These are phyloP conservation scores for Dicroscelio sp. DNA, from an alignment of 2,888 invertebrate genomes.

Conservation along the genomic window DNA sequence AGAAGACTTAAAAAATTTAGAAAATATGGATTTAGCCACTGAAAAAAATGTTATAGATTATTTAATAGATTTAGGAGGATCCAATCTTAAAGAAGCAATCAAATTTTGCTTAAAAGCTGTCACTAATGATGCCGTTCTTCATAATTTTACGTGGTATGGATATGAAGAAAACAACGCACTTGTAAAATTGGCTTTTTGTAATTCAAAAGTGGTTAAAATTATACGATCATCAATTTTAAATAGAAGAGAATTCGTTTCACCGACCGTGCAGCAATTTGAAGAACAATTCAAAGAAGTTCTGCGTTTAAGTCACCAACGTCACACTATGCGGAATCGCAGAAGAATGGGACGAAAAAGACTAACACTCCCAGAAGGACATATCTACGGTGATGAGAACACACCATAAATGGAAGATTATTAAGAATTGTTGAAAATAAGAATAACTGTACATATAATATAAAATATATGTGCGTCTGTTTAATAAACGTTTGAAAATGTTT, in stretches of 20 bases:
- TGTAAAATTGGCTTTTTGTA: background rate
- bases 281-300: slow-evolving; percentile 4
- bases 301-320: slow-evolving; percentile 17
- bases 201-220: background rate
- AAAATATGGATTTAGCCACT: background rate
- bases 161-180: background rate
- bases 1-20: background rate
- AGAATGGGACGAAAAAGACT: background rate
- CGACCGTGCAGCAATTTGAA: background rate
- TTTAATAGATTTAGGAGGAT: background rate
- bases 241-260: background rate
- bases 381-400: background rate
- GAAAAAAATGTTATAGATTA: background rate
- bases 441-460: too few relatives aligned
- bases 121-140: background rate
- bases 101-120: slow-evolving; percentile 1
- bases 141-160: background rate
- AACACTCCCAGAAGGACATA: background rate
- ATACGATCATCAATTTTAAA: background rate
- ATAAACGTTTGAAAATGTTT: too few relatives aligned
- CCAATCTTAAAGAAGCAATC: background rate
- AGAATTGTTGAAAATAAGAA: background rate
- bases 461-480: too few relatives aligned
- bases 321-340: background rate
- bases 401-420: background rate